These are phyloP conservation scores for Ammodytes marinus DNA, from an alignment of 2,113 vertebrate genomes.

Conservation along the genomic window DNA sequence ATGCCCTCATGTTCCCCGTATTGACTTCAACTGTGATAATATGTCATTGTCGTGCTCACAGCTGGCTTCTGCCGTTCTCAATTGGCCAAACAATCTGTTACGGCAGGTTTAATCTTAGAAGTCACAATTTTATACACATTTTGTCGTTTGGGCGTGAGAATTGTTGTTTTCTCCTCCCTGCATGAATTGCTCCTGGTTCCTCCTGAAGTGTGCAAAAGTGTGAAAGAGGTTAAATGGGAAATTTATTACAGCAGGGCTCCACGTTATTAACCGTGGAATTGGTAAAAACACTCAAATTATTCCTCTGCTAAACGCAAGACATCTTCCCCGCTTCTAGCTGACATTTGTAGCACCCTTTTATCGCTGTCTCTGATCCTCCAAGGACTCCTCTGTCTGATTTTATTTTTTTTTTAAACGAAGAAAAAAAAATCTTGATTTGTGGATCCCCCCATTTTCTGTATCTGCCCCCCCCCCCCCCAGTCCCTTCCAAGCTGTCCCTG, in stretches of 20 bases:
- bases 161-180: background rate
- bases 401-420: slow-evolving; percentile 3
- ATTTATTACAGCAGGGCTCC: background rate
- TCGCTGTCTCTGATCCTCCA: slow-evolving; percentile 11
- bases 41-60: background rate
- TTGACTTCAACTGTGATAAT: background rate
- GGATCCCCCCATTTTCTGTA: slow-evolving; percentile 24
- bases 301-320: background rate
- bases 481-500: slow-evolving; percentile 49
- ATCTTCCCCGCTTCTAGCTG: slow-evolving; percentile 6
- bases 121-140: background rate
- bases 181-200: background rate
- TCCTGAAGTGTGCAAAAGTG: background rate
- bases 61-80: background rate
- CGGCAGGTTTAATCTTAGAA: background rate
- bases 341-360: slow-evolving; percentile 18
- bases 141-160: background rate
- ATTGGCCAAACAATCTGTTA: background rate
- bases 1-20: too few relatives aligned
- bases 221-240: background rate
- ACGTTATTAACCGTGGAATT: background rate
- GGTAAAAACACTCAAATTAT: background rate
- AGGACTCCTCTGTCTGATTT: slow-evolving; percentile 30
- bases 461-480: slow-evolving; percentile 29
- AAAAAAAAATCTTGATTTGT: slow-evolving; percentile 31